Conservation (phyloP, 2,113 vertebrate species). For the Microcebus murinus region DNA sequence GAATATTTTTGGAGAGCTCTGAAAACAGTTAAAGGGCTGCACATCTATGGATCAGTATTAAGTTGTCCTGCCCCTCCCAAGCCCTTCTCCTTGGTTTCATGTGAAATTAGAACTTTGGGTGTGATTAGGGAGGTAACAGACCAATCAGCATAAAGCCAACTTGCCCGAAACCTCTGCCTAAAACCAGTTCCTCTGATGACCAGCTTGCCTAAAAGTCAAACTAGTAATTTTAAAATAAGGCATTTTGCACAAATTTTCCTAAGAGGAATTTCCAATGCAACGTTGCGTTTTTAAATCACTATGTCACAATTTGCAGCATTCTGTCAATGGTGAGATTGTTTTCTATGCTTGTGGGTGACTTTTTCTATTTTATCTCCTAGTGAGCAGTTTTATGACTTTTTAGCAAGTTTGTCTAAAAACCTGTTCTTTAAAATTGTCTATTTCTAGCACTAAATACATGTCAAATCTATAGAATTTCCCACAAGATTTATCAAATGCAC, state of each 20-base stretch:
- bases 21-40: background rate
- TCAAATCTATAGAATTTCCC: background rate
- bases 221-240: conserved; percentile 66
- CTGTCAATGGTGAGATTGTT: conserved; percentile 28
- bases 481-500: background rate
- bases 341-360: background rate
- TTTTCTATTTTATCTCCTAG: conserved; percentile 45
- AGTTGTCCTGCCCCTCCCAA: background rate
- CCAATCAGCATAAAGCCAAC: conserved; percentile 31
- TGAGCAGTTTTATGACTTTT: conserved; percentile 58
- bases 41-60: background rate
- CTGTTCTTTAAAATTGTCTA: conserved; percentile 33
- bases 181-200: conserved; percentile 40
- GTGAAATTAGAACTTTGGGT: conserved; percentile 51
- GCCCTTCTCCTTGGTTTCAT: background rate
- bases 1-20: background rate
- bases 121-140: background rate
- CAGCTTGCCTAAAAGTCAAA: conserved; percentile 65
- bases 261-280: conserved; percentile 38
- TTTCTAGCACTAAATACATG: conserved; percentile 32
- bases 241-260: conserved; percentile 59
- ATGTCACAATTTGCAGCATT: conserved; percentile 15
- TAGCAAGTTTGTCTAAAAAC: conserved; percentile 43
- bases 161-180: conserved; percentile 36
- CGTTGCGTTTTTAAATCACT: conserved; percentile 41